These are phyloP conservation scores for Syngnathoides biaculeatus DNA, from an alignment of 2,113 vertebrate species.

Conservation along the genomic window DNA sequence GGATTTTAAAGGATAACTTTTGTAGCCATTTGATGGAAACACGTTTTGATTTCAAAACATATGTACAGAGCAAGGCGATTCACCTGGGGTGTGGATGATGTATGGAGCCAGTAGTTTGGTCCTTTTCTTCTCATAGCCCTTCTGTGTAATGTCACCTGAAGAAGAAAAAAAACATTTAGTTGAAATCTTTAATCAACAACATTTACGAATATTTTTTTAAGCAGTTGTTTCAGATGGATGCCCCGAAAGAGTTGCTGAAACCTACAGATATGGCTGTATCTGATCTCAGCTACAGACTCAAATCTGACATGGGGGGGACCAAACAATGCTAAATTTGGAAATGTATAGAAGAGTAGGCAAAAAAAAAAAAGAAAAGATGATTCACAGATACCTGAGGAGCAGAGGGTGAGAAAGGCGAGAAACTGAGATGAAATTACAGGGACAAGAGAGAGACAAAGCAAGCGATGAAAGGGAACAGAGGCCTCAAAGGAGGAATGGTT, in stretches of 20 bases:
- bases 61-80: not conserved
- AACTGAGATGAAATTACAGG: conserved; percentile 5
- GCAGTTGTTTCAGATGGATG: conserved; percentile 41
- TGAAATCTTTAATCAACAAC: not conserved
- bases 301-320: conserved; percentile 31
- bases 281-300: conserved; percentile 25
- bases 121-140: conserved; percentile 72
- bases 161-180: not conserved
- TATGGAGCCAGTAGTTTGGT: conserved; percentile 68
- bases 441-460: not conserved
- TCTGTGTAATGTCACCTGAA: conserved; percentile 69
- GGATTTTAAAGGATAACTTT: not conserved
- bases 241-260: conserved; percentile 25
- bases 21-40: not conserved
- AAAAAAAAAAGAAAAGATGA: conserved; percentile 28
- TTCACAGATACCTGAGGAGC: conserved; percentile 33
- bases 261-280: conserved; percentile 40
- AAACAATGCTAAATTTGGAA: conserved; percentile 50
- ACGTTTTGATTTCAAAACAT: not conserved
- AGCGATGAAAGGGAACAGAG: not conserved
- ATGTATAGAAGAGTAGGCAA: conserved; percentile 40
- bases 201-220: not conserved
- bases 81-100: conserved; percentile 64
- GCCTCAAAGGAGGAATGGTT: not conserved
- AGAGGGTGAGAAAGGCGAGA: conserved; percentile 10